phyloP scores from a whole-genome alignment of 2,113 vertebrate genomes.

The Amblyopsis rosae region DNA sequence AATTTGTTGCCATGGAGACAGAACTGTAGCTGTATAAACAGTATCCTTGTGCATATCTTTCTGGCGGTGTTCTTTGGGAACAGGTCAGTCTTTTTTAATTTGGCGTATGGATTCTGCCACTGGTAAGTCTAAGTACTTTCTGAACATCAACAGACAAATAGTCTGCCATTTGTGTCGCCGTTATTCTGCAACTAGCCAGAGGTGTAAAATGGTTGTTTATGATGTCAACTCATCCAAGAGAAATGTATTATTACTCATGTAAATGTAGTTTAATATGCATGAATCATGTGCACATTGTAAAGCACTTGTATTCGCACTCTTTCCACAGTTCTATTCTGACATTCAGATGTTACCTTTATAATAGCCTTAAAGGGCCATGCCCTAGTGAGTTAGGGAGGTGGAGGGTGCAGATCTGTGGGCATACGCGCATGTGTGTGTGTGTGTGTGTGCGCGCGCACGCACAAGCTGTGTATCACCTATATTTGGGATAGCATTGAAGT shows the following conservation, averaged over 20 bases:
- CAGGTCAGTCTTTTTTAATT: no score
- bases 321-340: conserved; percentile 41
- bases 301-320: conserved; percentile 50
- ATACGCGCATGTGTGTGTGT: not conserved
- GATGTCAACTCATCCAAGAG: conserved; percentile 52
- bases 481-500: conserved; percentile 31
- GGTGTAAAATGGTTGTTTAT: conserved; percentile 44
- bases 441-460: conserved; percentile 1
- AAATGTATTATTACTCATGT: conserved; percentile 55
- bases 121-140: not conserved
- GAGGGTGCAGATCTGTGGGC: conserved; percentile 2
- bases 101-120: conserved; percentile 1
- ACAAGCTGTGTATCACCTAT: not conserved
- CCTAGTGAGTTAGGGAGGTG: conserved; percentile 29
- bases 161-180: no score
- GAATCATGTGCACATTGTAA: conserved; percentile 57
- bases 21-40: conserved; percentile 63
- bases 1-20: conserved; percentile 66
- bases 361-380: conserved; percentile 40
- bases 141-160: no score
- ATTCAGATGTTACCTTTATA: conserved; percentile 53
- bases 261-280: conserved; percentile 55
- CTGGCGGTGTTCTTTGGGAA: not conserved
- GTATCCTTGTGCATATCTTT: conserved; percentile 17
- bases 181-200: conserved; percentile 19